Evolutionary conservation across 2,888 invertebrate species (phyloP), one percentile per base, ranked within the genome.

Genomic region (Phania funesta): DNA sequence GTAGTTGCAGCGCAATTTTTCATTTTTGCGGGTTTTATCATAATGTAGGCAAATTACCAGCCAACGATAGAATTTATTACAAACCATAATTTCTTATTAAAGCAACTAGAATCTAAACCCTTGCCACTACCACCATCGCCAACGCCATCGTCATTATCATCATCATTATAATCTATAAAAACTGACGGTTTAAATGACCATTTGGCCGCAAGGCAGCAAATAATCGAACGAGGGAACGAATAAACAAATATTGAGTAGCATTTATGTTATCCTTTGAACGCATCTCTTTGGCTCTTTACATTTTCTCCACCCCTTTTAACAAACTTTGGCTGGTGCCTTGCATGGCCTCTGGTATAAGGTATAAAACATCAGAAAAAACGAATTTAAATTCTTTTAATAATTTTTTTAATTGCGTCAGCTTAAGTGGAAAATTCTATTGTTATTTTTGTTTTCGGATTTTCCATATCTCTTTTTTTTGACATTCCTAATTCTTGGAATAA

Each of bases 11-110:
- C 22, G 54, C n/a, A 26, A 20, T 68, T 41, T 60, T 41, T 50
- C 20, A 38, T 41, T 48, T 67, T 48, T 29, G 13, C 20, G 16
- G 16, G 35, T 68, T 58, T 54, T 1, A 6, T 9, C 65, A 62
- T 73, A 84, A 83, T 84, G 77, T 73, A 68, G 70, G 73, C 84
- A 83, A 84, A 84, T 84, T 84, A 84, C 29, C 56, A 67, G 50
- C 58, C 18, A 46, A 44, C 22, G 26, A 64, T 64, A 48, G 50
- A 80, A 80, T 77, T 83, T 83, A 83, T 80, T 67, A 58, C 56
- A 29, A 44, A 48, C 38, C 62, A 73, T 73, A 73, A 62, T 52
- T 73, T 80, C 71, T 67, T 62, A 67, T 77, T 76, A 58, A 74
- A 78, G 32, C 67, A 68, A 50, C 50, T 50, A 58, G 11, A 48